phyloP scores from a whole-genome alignment of 2,888 invertebrate species.

The Trilocha varians region DNA sequence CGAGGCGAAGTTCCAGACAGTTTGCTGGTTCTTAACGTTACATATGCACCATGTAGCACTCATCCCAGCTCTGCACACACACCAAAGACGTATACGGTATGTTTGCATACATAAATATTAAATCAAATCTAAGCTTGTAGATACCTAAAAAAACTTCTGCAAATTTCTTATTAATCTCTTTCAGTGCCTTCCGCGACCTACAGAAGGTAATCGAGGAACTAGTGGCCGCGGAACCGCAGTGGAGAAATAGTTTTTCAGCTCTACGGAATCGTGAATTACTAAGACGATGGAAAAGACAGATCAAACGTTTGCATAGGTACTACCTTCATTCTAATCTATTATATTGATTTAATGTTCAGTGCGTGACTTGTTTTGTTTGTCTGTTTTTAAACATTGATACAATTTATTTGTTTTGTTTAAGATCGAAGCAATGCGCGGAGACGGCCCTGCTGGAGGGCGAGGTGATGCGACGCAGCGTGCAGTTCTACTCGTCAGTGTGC shows the following conservation, averaged over 20 bases:
- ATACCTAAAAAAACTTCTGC: not conserved
- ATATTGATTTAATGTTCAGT: not conserved
- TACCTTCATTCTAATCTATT: no score
- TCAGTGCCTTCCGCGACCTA: conserved; percentile 83
- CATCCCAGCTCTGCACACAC: conserved; percentile 88
- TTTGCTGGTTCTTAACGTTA: conserved; percentile 97
- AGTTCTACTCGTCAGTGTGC: conserved; percentile 91
- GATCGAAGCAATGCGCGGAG: conserved; percentile 94
- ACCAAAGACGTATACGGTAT: conserved; percentile 63
- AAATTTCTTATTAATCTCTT: conserved; percentile 3
- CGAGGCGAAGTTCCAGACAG: conserved; percentile 93
- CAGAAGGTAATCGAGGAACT: conserved; percentile 91
- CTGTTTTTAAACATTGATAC: not conserved
- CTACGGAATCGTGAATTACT: conserved; percentile 86
- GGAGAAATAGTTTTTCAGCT: conserved; percentile 84
- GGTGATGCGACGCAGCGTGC: conserved; percentile 85
- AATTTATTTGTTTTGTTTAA: conserved; percentile 28
- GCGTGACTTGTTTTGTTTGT: no score
- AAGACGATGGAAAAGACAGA: conserved; percentile 89
- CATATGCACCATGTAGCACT: conserved; percentile 95
- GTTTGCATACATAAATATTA: not conserved
- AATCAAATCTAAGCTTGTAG: not conserved
- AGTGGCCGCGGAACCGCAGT: conserved; percentile 84
- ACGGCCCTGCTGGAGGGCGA: conserved; percentile 89
- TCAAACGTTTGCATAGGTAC: conserved; percentile 81